Conservation (phyloP, 2,113 vertebrate genomes). For the Callospermophilus lateralis region DNA sequence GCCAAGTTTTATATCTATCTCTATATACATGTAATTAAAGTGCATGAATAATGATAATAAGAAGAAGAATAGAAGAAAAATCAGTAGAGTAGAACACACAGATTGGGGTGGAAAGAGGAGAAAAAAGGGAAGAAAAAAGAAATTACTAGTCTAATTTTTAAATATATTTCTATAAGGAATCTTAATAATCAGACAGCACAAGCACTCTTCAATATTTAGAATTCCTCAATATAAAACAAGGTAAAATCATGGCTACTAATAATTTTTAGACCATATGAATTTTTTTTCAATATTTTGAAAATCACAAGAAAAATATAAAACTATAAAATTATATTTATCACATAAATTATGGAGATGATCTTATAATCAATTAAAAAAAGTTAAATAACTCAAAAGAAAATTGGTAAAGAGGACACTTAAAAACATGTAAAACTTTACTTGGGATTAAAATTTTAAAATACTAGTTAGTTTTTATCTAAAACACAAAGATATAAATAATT, state of each 20-base stretch:
- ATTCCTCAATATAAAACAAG: background rate
- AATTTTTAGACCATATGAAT: background rate
- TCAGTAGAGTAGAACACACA: too few species aligned
- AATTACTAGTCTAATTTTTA: background rate
- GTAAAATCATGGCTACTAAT: background rate
- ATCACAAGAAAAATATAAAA: background rate
- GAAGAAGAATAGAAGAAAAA: too few species aligned
- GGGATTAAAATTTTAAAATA: background rate
- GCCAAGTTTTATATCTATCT: too few species aligned
- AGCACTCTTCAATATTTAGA: background rate
- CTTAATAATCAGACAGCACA: background rate
- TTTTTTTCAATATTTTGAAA: background rate
- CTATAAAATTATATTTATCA: background rate
- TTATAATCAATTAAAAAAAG: background rate
- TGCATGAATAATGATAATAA: too few species aligned
- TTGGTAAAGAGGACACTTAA: background rate
- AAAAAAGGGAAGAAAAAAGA: too few species aligned
- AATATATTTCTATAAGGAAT: background rate
- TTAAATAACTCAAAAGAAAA: background rate
- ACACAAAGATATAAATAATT: background rate
- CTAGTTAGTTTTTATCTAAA: background rate
- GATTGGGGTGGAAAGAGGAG: too few species aligned
- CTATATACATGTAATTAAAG: too few species aligned
- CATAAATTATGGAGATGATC: background rate
- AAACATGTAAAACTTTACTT: background rate